Conservation (phyloP, 2,888 invertebrate genomes). For the Chalcosyrphus nemorum region DNA sequence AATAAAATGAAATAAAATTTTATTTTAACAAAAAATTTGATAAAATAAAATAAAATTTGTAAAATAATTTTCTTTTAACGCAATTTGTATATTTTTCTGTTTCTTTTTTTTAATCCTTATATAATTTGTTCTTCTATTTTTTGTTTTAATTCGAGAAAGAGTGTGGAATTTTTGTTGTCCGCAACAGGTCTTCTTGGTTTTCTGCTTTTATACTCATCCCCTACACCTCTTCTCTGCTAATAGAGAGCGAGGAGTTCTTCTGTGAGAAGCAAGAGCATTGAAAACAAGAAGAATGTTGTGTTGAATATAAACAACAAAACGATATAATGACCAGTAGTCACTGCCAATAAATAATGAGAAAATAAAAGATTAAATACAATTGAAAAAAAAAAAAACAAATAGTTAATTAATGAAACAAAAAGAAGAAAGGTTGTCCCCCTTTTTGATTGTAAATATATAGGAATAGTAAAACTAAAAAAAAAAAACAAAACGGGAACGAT, state of each 20-base stretch:
- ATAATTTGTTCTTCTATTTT: constrained; percentile 19
- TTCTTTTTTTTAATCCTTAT: constrained; percentile 18
- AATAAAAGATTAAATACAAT: constrained; percentile 40
- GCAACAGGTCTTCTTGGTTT: constrained; percentile 24
- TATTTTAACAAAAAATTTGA: constrained; percentile 11
- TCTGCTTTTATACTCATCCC: constrained; percentile 1
- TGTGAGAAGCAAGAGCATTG: constrained; percentile 1
- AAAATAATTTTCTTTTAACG: constrained; percentile 32
- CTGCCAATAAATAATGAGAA: constrained; percentile 75
- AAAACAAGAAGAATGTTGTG: constrained; percentile 36
- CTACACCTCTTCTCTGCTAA: not conserved
- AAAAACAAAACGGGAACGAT: constrained; percentile 10
- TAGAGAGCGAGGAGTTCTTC: not conserved
- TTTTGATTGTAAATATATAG: constrained; percentile 70
- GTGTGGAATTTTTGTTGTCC: constrained; percentile 55
- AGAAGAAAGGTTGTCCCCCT: constrained; percentile 23
- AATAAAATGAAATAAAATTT: constrained; percentile 11
- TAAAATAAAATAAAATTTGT: constrained; percentile 1
- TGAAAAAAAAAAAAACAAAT: constrained; percentile 40
- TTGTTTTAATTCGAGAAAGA: constrained; percentile 58
- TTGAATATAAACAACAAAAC: constrained; percentile 69
- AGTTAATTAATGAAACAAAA: constrained; percentile 59
- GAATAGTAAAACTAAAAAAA: constrained; percentile 40
- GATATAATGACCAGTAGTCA: constrained; percentile 76
- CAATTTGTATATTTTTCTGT: constrained; percentile 50